Evolutionary conservation across 2,888 invertebrate species (phyloP), one percentile per base, ranked within the genome.

Genomic region (Hirtodrosophila trivittata): DNA sequence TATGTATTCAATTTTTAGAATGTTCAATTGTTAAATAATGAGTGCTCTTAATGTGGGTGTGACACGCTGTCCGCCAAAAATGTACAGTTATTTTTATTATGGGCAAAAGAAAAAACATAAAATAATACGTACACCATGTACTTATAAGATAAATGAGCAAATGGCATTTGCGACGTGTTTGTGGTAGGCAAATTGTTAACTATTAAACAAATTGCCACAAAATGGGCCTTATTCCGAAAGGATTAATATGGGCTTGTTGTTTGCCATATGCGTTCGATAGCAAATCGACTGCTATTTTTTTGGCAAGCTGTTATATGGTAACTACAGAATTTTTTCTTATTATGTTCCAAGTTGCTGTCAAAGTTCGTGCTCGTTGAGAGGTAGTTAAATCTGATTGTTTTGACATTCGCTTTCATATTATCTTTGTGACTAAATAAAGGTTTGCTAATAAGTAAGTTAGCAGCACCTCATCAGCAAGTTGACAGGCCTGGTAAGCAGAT

Each of bases 141-240:
- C 75, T 78, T 83, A 56, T 26, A 42, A 56, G 50, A 47, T 59
- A 77, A 67, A 66, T 70, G 59, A 51, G 28, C 77, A 73, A 76
- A 66, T 77, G 74, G 81, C 63, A 76, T 80, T 75, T 76, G 46
- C 39, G 52, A 76, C 46, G 78, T 59, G 50, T 66, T 69, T 57
- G 56, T 38, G 60, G 65, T 55, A 56, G 50, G 43, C 46, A 74
- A 77, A 77, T 78, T 77, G 67, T 65, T 71, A 30, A 51, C 54
- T 51, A 77, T 63, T 59, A 75, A 58, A 63, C 54, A 58, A 80
- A 76, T 68, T 59, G 59, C 62, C 16, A 51, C 26, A 47, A 80
- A 76, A 58, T 60, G 49, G 3, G 13, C 39, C 33, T 45, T 52
- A 39, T 43, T 14, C 28, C 50, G 60, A 62, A 69, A 45, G 62